Percentiles rank a stretch among this genome's conserved stretches.
phyloP scores from a whole-genome alignment of 2,888 invertebrate species.

The Cataglyphis altisquamis region DNA sequence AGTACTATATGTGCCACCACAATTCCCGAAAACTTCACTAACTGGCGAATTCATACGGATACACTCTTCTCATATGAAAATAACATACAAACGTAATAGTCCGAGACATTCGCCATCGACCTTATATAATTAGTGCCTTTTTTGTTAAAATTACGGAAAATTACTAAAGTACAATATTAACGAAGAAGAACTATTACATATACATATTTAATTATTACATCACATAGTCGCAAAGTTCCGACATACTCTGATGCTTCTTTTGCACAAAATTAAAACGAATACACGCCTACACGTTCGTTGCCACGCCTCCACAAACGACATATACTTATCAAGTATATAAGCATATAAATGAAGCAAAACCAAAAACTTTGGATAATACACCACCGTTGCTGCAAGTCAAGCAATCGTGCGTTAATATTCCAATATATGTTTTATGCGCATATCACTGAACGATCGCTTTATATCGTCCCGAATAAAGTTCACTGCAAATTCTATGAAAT shows the following conservation, averaged over 20 bases:
- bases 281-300: constrained; percentile 43
- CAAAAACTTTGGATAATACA: constrained; percentile 73
- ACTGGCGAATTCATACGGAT: constrained; percentile 27
- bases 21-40: constrained; percentile 21
- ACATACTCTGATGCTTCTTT: constrained; percentile 28
- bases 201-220: constrained; percentile 42
- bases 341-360: constrained; percentile 67
- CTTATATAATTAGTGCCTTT: constrained; percentile 61
- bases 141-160: constrained; percentile 47
- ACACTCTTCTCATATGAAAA: constrained; percentile 44
- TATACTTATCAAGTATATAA: constrained; percentile 58
- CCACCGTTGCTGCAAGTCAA: constrained; percentile 42
- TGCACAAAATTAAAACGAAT: constrained; percentile 49
- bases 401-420: constrained; percentile 39
- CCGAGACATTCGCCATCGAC: constrained; percentile 29
- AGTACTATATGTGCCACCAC: neutral
- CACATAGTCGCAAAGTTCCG: constrained; percentile 55
- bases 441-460: constrained; percentile 45
- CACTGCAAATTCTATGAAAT: constrained; percentile 42
- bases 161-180: constrained; percentile 50
- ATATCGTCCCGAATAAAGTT: constrained; percentile 43
- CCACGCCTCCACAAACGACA: constrained; percentile 49
- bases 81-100: constrained; percentile 62
- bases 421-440: constrained; percentile 29
- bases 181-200: constrained; percentile 55